Percentiles rank a stretch among this genome's conserved stretches.
Conservation (phyloP, 2,797 vertebrate species). For the Catharus ustulatus region DNA sequence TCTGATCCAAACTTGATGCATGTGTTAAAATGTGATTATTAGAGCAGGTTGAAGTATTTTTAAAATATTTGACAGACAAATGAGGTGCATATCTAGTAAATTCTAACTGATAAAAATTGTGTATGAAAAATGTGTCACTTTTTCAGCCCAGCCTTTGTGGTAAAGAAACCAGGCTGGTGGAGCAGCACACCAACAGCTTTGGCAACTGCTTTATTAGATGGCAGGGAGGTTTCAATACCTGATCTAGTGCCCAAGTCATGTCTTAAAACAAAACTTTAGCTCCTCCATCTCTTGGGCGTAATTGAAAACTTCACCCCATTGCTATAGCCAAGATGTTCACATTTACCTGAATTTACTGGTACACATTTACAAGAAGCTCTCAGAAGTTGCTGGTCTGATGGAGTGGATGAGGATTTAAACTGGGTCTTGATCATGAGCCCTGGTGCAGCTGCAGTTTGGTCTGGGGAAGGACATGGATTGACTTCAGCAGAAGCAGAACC, state of each 20-base stretch:
- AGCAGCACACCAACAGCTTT: conserved; percentile 53
- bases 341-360: conserved; percentile 28
- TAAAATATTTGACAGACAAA: conserved; percentile 42
- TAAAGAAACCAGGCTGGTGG: conserved; percentile 48
- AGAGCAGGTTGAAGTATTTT: conserved; percentile 63
- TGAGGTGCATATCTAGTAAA: conserved; percentile 42
- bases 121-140: conserved; percentile 39
- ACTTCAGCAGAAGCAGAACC: conserved; percentile 4
- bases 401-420: not conserved
- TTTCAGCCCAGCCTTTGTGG: conserved; percentile 38
- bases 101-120: conserved; percentile 25
- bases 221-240: not conserved
- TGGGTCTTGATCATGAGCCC: not conserved
- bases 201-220: conserved; percentile 29
- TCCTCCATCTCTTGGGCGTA: conserved; percentile 2
- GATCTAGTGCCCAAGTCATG: not conserved
- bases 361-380: not conserved
- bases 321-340: not conserved
- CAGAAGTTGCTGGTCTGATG: conserved; percentile 7
- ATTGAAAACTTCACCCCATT: conserved; percentile 1
- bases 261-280: conserved; percentile 9
- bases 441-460: not conserved
- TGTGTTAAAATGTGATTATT: conserved; percentile 56
- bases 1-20: conserved; percentile 63
- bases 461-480: not conserved